A percentile compares a stretch with the other conserved stretches of the same genome.
These are phyloP conservation scores for Alectoris magna DNA, from an alignment of 2,797 vertebrate species.

Conservation along the genomic window DNA sequence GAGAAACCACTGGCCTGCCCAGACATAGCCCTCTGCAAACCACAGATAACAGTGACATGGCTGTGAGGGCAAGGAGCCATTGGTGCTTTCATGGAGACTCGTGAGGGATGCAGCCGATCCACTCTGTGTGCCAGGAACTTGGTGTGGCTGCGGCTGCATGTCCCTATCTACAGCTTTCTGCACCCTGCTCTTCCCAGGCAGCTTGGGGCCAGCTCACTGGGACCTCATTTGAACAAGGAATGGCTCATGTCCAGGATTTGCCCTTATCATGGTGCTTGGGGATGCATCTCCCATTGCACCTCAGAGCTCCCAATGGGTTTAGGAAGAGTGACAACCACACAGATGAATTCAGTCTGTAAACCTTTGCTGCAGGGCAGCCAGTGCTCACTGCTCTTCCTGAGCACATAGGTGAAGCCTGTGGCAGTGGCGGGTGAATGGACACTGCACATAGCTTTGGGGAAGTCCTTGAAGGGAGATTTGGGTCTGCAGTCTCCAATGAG, in stretches of 20 bases:
- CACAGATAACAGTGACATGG: accelerated
- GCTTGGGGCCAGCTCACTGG: neutral
- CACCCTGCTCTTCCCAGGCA: neutral
- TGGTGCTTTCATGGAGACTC: neutral
- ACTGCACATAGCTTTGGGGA: neutral
- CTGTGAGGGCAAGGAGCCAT: neutral
- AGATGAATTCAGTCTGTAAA: neutral
- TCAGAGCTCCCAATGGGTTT: neutral
- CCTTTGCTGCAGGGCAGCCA: neutral
- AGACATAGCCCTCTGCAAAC: neutral
- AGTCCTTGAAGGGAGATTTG: neutral
- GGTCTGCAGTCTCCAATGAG: neutral
- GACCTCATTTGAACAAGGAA: neutral
- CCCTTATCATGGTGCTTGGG: neutral
- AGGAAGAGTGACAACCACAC: neutral
- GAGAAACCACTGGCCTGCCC: neutral
- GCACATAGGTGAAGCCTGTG: neutral
- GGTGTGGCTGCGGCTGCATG: neutral
- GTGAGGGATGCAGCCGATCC: neutral
- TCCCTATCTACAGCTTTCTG: neutral
- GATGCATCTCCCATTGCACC: neutral
- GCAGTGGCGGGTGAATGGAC: neutral
- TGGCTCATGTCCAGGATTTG: neutral
- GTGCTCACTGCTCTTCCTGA: neutral
- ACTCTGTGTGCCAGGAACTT: neutral